Conservation (phyloP, 2,113 vertebrate species). For the Larimichthys polyactis region DNA sequence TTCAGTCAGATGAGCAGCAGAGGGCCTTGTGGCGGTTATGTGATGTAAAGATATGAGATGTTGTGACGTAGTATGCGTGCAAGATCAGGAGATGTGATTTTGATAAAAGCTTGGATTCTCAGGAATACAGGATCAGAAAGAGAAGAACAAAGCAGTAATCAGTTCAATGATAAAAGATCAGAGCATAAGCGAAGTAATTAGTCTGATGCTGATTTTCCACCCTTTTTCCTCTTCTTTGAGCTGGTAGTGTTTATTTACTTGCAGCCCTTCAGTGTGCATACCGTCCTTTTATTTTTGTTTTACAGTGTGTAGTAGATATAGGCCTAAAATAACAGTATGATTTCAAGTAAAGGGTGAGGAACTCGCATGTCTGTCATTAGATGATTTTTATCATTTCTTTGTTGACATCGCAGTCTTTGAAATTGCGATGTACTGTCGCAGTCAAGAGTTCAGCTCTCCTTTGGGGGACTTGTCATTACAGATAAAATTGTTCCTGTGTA, state of each 20-base stretch:
- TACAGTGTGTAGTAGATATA: background rate
- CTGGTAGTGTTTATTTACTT: constrained; percentile 59
- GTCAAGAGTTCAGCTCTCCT: background rate
- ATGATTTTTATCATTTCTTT: background rate
- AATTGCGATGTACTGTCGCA: background rate
- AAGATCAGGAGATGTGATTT: background rate
- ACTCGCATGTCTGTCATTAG: background rate
- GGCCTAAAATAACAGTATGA: background rate
- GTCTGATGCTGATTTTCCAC: constrained; percentile 56
- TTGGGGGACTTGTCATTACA: constrained; percentile 3
- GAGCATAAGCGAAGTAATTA: constrained; percentile 50
- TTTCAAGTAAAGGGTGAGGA: background rate
- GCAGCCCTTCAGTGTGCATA: background rate
- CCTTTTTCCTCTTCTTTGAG: constrained; percentile 65
- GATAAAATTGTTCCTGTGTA: constrained; percentile 20
- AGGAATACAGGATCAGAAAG: background rate
- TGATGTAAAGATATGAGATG: constrained; percentile 4
- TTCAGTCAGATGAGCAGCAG: background rate
- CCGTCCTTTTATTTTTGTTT: background rate
- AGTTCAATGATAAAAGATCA: constrained; percentile 57
- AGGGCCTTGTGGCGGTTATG: background rate
- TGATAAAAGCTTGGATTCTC: constrained; percentile 5
- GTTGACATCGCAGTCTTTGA: background rate
- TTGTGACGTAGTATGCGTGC: constrained; percentile 12
- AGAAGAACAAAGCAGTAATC: constrained; percentile 38